Percentiles rank a stretch among this genome's conserved stretches.
Evolutionary conservation across 1,140 invertebrate genomes (phyloP).

Genomic region (Caenorhabditis inopinata): DNA sequence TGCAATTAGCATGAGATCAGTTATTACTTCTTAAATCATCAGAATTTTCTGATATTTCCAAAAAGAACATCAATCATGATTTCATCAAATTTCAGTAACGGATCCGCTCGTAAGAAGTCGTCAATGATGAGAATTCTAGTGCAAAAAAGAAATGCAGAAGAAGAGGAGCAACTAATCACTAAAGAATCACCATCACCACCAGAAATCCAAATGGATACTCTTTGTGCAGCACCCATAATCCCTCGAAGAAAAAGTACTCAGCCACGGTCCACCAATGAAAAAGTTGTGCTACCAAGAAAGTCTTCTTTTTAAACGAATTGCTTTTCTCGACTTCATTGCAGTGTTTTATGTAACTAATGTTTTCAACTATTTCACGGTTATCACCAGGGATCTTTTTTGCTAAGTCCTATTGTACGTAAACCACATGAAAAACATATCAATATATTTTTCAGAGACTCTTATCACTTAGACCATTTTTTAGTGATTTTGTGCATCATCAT

Average conservation of each 20-base stretch:
- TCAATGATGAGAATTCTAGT: constrained; percentile 9
- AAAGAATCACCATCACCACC: constrained; percentile 22
- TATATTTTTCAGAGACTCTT: background rate
- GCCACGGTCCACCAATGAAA: constrained; percentile 16
- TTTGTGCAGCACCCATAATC: constrained; percentile 13
- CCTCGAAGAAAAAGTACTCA: constrained; percentile 14
- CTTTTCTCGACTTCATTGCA: background rate
- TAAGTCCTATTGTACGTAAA: too few relatives aligned
- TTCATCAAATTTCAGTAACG: background rate
- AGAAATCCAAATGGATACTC: constrained; percentile 25
- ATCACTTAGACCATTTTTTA: background rate
- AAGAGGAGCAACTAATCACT: constrained; percentile 22
- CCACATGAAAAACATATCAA: too few relatives aligned
- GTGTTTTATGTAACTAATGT: background rate
- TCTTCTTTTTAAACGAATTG: constrained; percentile 9
- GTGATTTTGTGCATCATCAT: constrained; percentile 9
- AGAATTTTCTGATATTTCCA: too few relatives aligned
- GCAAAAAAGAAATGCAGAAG: constrained; percentile 26
- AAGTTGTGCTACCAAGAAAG: constrained; percentile 12
- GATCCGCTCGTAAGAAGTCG: background rate
- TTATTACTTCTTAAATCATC: too few relatives aligned
- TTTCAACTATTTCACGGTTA: too few relatives aligned
- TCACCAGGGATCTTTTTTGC: too few relatives aligned
- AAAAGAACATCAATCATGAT: too few relatives aligned
- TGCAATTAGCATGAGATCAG: too few relatives aligned